These are phyloP conservation scores for Argopecten irradians DNA, from an alignment of 1,140 invertebrate species.

Conservation along the genomic window DNA sequence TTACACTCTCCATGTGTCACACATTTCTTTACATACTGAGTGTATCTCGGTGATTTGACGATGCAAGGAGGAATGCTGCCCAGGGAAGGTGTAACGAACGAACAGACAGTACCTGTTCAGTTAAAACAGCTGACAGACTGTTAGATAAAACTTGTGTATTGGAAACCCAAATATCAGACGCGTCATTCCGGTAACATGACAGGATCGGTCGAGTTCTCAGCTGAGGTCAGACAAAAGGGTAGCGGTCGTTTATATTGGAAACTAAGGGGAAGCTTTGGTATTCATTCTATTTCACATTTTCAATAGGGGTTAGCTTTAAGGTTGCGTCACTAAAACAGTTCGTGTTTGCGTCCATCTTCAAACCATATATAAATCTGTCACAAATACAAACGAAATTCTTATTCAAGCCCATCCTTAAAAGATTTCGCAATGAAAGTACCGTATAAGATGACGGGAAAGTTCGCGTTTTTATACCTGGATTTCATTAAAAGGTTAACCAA, in stretches of 20 bases:
- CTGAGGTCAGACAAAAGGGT: neutral
- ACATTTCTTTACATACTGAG: neutral
- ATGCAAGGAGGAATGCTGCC: neutral
- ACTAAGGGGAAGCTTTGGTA: neutral
- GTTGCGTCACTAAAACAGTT: too few species aligned
- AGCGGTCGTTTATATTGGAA: neutral
- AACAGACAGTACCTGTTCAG: neutral
- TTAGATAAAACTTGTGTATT: conserved; percentile 6
- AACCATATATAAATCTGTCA: too few species aligned
- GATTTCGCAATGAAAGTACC: too few species aligned
- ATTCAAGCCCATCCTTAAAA: too few species aligned
- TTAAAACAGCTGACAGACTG: neutral
- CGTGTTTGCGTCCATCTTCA: too few species aligned
- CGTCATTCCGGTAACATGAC: neutral
- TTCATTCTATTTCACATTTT: neutral
- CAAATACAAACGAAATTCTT: too few species aligned
- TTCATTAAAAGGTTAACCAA: too few species aligned
- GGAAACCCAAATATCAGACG: neutral
- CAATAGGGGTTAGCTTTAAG: too few species aligned
- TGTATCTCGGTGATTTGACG: neutral
- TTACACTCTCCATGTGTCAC: neutral
- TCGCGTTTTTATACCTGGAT: too few species aligned
- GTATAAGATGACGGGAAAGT: too few species aligned
- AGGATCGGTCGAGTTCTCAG: neutral
- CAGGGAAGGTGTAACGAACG: neutral